These are phyloP conservation scores for Sphinx pinastri DNA, from an alignment of 2,888 invertebrate species.

Conservation along the genomic window DNA sequence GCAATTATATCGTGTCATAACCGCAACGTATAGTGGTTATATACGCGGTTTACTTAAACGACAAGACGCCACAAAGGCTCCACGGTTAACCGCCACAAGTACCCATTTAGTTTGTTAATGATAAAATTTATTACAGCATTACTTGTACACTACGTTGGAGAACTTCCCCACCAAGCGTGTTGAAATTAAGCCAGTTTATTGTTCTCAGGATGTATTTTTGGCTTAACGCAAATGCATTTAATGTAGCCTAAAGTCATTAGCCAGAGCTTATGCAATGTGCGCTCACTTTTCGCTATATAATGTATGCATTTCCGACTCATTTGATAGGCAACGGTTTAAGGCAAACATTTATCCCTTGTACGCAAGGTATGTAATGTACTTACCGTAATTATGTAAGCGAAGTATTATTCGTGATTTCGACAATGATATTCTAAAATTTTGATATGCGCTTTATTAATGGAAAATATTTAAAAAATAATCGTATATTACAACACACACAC, in stretches of 20 bases:
- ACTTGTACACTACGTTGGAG: not conserved
- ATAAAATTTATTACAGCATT: slow-evolving; percentile 9
- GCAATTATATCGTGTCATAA: slow-evolving; percentile 2
- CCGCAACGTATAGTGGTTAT: not conserved
- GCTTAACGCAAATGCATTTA: not conserved
- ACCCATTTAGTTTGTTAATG: slow-evolving; percentile 22
- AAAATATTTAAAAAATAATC: too few species aligned
- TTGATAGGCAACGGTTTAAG: too few species aligned
- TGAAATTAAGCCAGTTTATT: not conserved
- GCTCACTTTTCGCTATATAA: too few species aligned
- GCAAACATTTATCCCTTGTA: too few species aligned
- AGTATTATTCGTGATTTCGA: too few species aligned
- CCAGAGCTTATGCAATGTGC: too few species aligned
- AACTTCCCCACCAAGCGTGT: not conserved
- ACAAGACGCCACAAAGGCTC: slow-evolving; percentile 19
- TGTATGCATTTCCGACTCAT: too few species aligned
- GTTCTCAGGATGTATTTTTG: not conserved
- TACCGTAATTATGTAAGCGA: too few species aligned
- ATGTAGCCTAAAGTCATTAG: not conserved
- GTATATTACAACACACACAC: too few species aligned
- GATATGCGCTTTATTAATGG: too few species aligned
- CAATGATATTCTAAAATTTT: too few species aligned
- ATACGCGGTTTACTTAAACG: slow-evolving; percentile 15
- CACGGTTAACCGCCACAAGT: slow-evolving; percentile 22
- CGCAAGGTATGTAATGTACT: too few species aligned